Evolutionary conservation across 2,113 vertebrate species (phyloP), one percentile per base, ranked within the genome.

Genomic region (Holacanthus passer): DNA sequence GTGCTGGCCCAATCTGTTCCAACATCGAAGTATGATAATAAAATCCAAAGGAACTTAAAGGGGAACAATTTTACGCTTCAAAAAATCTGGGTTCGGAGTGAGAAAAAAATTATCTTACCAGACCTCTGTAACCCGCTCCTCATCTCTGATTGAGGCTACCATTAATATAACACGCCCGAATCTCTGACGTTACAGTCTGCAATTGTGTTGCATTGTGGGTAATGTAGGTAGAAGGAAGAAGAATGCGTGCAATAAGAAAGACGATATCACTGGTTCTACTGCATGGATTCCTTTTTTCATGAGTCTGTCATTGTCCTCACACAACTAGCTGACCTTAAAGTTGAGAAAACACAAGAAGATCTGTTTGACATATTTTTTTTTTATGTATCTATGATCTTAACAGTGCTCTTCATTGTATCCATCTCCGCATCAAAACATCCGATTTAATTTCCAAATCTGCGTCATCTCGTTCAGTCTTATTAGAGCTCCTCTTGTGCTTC

Each of bases 401-500:
- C 0, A 7, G 14, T n/a, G 3, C 14, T 65, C 59, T n/a, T 24
- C 10, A n/a, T 24, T 64, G 12, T 10, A 2, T 31, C 6, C 1
- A 8, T 41, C 19, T 22, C 24, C 45, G 50, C 17, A 41, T 11
- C 52, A 27, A 50, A n/a, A 66, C 13, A 55, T 11, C 41, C 7
- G 16, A 1, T 77, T 77, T 31, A 20, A 75, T 77, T 65, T 72
- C 50, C 48, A 69, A 73, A 66, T 77, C 76, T 17, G 16, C 47
- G 6, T 74, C n/a, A 37, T 56, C 19, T 68, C 29, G 56, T 39
- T 72, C 22, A 31, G 20, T 76, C 52, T 71, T 70, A 47, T 60
- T 75, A 82, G 37, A 79, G 53, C 75, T 82, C 69, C 22, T 86
- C 55, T 76, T 0, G 1, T 52, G 9, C 22, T 66, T 77, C 56